Conservation (phyloP, 2,797 vertebrate species). For the Cetoscarus ocellatus region DNA sequence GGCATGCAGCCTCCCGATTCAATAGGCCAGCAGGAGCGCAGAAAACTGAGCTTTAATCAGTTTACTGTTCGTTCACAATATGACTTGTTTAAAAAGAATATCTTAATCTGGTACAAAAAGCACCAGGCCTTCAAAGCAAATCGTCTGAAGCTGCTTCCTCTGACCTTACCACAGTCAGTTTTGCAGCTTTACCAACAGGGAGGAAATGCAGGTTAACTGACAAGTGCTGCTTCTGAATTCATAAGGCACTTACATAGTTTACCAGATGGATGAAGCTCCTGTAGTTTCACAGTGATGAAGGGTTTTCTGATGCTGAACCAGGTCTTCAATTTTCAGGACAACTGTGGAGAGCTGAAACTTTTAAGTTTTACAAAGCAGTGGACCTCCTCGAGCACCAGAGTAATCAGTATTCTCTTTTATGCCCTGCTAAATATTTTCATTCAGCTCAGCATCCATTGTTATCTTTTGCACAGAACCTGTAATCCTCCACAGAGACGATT, state of each 20-base stretch:
- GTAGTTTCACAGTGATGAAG: not conserved
- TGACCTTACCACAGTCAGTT: not conserved
- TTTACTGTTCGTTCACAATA: constrained; percentile 8
- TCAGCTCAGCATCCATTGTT: not conserved
- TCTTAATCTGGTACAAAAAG: not conserved
- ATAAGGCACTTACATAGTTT: constrained; percentile 1
- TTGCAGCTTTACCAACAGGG: not conserved
- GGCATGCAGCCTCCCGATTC: constrained; percentile 19
- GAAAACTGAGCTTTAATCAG: constrained; percentile 11
- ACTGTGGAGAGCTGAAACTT: not conserved
- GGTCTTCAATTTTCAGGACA: not conserved
- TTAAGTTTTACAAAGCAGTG: not conserved
- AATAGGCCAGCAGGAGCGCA: constrained; percentile 7
- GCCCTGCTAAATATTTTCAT: constrained; percentile 8
- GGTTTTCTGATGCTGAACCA: not conserved
- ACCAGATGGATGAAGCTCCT: not conserved
- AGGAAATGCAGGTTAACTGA: not conserved
- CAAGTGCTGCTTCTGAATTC: not conserved
- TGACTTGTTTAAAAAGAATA: constrained; percentile 13
- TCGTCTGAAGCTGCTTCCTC: not conserved
- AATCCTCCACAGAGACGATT: constrained; percentile 3
- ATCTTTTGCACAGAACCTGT: not conserved
- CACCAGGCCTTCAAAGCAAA: not conserved
- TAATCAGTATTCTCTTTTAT: constrained; percentile 15
- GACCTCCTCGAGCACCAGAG: not conserved